Conservation (phyloP, 1,140 invertebrate species). For the Ephestia elutella region DNA sequence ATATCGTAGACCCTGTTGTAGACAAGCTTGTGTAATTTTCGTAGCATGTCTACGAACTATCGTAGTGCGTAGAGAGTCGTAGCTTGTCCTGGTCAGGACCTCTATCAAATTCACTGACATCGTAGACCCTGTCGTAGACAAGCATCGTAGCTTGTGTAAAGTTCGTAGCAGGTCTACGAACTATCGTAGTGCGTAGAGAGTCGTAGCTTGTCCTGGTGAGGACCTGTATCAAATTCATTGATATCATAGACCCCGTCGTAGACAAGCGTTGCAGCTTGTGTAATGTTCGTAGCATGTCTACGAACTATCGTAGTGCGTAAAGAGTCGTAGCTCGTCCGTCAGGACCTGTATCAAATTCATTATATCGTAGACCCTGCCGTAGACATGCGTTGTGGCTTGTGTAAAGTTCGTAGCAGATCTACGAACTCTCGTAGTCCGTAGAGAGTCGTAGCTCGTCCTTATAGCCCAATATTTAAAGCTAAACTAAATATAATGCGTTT, state of each 20-base stretch:
- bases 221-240: too few species aligned
- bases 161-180: not conserved
- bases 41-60: not conserved
- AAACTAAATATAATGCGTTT: too few species aligned
- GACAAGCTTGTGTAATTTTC: conserved; percentile 8
- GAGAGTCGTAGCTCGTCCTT: too few species aligned
- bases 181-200: too few species aligned
- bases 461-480: too few species aligned
- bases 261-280: conserved; percentile 10
- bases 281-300: not conserved
- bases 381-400: conserved; percentile 9
- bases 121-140: not conserved
- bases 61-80: too few species aligned
- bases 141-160: conserved; percentile 8
- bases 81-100: too few species aligned
- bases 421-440: not conserved
- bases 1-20: not conserved
- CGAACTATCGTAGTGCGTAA: not conserved
- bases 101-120: too few species aligned
- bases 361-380: not conserved
- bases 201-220: too few species aligned
- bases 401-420: not conserved
- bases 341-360: too few species aligned
- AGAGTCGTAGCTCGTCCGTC: too few species aligned
- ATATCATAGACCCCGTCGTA: not conserved